Percentiles rank a stretch among this genome's conserved stretches.
These are phyloP conservation scores for Goniozus legneri DNA, from an alignment of 1,140 invertebrate species.

Conservation along the genomic window DNA sequence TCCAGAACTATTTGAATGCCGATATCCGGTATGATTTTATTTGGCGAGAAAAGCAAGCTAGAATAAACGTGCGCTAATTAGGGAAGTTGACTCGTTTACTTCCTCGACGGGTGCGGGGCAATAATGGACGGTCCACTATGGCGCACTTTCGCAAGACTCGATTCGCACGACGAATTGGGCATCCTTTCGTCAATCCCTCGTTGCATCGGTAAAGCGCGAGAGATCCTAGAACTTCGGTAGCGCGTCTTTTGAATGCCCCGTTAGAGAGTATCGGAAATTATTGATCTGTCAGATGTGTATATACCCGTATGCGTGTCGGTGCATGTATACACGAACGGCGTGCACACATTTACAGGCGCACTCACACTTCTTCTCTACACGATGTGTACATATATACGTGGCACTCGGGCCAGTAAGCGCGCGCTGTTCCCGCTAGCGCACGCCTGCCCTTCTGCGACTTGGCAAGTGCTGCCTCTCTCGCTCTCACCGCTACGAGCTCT, in stretches of 20 bases:
- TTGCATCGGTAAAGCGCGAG: no score
- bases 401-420: slow-evolving; percentile 34
- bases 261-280: slow-evolving; percentile 40
- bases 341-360: background rate
- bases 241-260: slow-evolving; percentile 32
- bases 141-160: no score
- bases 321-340: background rate
- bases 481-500: slow-evolving; percentile 7
- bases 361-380: background rate
- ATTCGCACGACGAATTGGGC: no score
- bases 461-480: slow-evolving; percentile 8
- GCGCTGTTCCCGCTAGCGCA: slow-evolving; percentile 45
- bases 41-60: no score
- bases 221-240: no score
- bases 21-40: no score
- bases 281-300: slow-evolving; percentile 36
- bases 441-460: slow-evolving; percentile 40
- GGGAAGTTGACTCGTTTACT: no score
- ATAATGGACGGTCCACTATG: no score
- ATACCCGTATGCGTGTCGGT: slow-evolving; percentile 12
- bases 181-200: no score
- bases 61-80: no score
- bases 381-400: slow-evolving; percentile 10
- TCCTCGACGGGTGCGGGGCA: no score
- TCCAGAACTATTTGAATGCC: no score